A percentile compares a stretch with the other conserved stretches of the same genome.
phyloP scores from a whole-genome alignment of 1,140 invertebrate genomes.

The Cyrtorhinus lividipennis region DNA sequence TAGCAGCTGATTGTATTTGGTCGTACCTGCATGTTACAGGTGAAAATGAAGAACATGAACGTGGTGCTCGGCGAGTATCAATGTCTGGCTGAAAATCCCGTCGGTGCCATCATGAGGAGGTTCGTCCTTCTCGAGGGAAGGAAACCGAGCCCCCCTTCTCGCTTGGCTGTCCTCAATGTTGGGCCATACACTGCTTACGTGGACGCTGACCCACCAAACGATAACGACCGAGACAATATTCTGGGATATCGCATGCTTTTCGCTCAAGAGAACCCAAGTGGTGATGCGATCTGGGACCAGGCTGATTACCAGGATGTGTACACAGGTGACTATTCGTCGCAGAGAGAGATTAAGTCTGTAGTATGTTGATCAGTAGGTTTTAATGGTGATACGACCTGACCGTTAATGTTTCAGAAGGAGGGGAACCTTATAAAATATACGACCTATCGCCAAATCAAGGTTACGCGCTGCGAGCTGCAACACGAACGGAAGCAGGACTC shows the following conservation, averaged over 20 bases:
- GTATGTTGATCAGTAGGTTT: neutral
- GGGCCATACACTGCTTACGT: neutral
- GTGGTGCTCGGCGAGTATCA: conserved; percentile 12
- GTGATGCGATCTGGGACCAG: neutral
- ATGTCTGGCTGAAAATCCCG: conserved; percentile 5
- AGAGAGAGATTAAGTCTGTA: no score
- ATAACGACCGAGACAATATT: conserved; percentile 4
- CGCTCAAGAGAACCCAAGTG: neutral
- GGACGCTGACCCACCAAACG: neutral
- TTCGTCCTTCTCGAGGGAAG: conserved; percentile 11
- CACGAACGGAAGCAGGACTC: neutral
- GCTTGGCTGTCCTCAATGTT: neutral
- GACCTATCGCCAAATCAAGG: neutral
- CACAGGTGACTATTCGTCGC: neutral
- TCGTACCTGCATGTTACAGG: conserved; percentile 15
- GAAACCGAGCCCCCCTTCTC: conserved; percentile 1
- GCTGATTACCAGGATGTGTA: conserved; percentile 5
- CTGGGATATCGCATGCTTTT: conserved; percentile 5
- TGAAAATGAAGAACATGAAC: conserved; percentile 5
- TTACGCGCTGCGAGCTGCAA: conserved; percentile 5
- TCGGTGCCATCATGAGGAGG: conserved; percentile 9
- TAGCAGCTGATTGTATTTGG: no score
- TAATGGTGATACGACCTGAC: no score
- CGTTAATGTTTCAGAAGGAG: conserved; percentile 3
- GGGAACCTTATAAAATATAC: conserved; percentile 10